phyloP scores from a whole-genome alignment of 2,888 invertebrate species.

The Chouioia cunea region DNA sequence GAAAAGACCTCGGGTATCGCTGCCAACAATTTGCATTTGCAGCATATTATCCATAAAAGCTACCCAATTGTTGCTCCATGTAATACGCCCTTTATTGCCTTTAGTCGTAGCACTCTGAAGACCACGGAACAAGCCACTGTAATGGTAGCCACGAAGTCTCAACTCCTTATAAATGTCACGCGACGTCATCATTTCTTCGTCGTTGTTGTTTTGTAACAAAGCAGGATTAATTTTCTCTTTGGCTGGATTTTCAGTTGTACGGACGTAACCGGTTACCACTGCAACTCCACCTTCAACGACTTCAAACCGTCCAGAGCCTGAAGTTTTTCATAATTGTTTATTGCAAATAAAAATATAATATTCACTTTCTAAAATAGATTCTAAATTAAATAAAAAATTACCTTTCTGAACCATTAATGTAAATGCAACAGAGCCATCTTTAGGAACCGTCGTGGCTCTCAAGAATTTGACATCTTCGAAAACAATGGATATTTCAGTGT shows the following conservation, averaged over 20 bases:
- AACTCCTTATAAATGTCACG: slow-evolving; percentile 69
- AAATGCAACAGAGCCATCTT: slow-evolving; percentile 72
- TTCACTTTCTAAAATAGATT: too few relatives aligned
- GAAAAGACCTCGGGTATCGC: slow-evolving; percentile 69
- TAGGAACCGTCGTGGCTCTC: slow-evolving; percentile 84
- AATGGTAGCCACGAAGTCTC: slow-evolving; percentile 72
- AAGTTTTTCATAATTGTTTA: background rate
- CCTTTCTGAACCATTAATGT: slow-evolving; percentile 74
- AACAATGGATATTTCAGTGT: slow-evolving; percentile 80
- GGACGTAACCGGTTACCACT: slow-evolving; percentile 79
- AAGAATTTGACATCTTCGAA: slow-evolving; percentile 89
- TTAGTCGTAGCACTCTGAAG: slow-evolving; percentile 68
- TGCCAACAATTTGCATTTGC: slow-evolving; percentile 72
- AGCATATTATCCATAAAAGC: slow-evolving; percentile 79
- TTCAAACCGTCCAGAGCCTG: slow-evolving; percentile 69
- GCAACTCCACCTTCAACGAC: slow-evolving; percentile 78
- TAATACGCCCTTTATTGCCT: slow-evolving; percentile 64
- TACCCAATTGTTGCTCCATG: slow-evolving; percentile 77
- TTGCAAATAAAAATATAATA: too few relatives aligned
- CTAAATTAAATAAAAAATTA: background rate
- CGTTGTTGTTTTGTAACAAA: slow-evolving; percentile 51
- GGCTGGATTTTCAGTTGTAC: slow-evolving; percentile 70
- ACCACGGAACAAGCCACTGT: slow-evolving; percentile 70
- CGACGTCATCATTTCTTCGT: slow-evolving; percentile 56
- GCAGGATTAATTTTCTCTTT: slow-evolving; percentile 57